These are phyloP conservation scores for Ornithoptera alexandrae DNA, from an alignment of 2,888 invertebrate genomes.

Conservation along the genomic window DNA sequence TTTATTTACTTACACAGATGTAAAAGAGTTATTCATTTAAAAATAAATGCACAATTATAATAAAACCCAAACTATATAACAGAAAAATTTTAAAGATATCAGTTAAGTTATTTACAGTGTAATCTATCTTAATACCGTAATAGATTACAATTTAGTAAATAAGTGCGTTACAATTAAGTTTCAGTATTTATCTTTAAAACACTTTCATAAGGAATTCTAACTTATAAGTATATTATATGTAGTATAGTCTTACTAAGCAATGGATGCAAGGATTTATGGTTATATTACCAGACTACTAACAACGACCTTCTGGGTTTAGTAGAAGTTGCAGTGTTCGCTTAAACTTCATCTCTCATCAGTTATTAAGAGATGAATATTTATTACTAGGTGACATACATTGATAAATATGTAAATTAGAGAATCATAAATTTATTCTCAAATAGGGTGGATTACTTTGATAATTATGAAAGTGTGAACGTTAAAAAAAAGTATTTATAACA, in stretches of 20 bases:
- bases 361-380: slow-evolving; percentile 5
- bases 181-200: background rate
- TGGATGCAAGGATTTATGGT: background rate
- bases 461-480: background rate
- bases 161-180: background rate
- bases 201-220: background rate
- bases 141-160: background rate
- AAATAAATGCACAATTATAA: background rate
- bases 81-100: background rate
- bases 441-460: background rate
- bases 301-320: background rate
- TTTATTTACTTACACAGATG: background rate
- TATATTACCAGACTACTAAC: background rate
- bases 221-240: background rate
- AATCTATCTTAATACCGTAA: background rate
- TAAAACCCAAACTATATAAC: background rate
- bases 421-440: background rate
- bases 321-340: background rate
- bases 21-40: no score
- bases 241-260: background rate
- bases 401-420: slow-evolving; percentile 5
- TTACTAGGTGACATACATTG: background rate
- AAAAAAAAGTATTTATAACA: background rate
- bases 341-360: background rate
- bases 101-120: background rate